Evolutionary conservation across 1,140 invertebrate species (phyloP).

Genomic region (Drosophila parabipectinata): DNA sequence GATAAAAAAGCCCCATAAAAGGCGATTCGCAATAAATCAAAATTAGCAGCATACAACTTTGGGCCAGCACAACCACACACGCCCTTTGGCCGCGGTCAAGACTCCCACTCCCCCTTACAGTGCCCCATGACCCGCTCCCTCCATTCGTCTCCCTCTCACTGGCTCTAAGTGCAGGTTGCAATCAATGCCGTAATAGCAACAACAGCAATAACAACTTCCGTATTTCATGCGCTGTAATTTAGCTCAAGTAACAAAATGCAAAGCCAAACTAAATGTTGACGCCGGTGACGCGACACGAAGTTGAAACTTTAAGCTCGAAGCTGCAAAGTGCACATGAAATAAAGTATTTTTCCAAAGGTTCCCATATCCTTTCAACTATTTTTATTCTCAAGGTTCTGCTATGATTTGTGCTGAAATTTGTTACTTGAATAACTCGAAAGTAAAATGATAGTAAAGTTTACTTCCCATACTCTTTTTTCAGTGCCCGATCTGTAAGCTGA

Average conservation of each 20-base stretch:
- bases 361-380: not conserved
- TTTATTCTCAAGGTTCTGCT: not conserved
- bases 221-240: constrained; percentile 71
- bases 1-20: constrained; percentile 45
- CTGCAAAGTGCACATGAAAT: constrained; percentile 9
- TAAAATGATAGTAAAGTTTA: too few relatives aligned
- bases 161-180: constrained; percentile 47
- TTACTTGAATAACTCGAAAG: too few relatives aligned
- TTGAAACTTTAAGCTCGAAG: constrained; percentile 16
- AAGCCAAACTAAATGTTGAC: constrained; percentile 55
- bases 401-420: too few relatives aligned
- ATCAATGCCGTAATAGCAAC: constrained; percentile 60
- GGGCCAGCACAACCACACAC: constrained; percentile 36
- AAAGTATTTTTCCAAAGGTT: not conserved
- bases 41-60: constrained; percentile 63
- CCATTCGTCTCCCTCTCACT: not conserved
- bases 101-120: not conserved
- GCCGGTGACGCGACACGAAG: constrained; percentile 41
- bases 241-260: constrained; percentile 61
- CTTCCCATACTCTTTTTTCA: not conserved
- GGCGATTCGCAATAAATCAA: constrained; percentile 65
- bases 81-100: constrained; percentile 56
- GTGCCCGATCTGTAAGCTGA: constrained; percentile 10
- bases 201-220: constrained; percentile 70
- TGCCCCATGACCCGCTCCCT: not conserved